Percentiles rank a stretch among this genome's conserved stretches.
These are phyloP conservation scores for Platysternon megacephalum DNA, from an alignment of 2,113 vertebrate genomes.

Conservation along the genomic window DNA sequence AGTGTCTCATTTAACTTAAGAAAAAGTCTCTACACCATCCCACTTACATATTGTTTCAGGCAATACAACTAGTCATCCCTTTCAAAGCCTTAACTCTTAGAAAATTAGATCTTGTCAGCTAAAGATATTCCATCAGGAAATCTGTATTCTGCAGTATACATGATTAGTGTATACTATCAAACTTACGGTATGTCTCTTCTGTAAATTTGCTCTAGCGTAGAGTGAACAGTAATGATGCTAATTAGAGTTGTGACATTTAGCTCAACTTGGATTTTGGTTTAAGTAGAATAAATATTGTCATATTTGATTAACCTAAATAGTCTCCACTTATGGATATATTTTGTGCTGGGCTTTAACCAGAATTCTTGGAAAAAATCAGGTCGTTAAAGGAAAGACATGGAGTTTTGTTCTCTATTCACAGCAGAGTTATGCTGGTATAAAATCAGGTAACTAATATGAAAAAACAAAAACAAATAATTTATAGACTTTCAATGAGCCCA, in stretches of 20 bases:
- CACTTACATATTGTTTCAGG: conserved; percentile 13
- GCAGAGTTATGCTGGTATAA: neutral
- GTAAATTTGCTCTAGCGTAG: neutral
- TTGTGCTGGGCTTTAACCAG: neutral
- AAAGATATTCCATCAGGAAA: neutral
- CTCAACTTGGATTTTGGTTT: neutral
- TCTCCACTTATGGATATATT: neutral
- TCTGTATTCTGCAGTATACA: neutral
- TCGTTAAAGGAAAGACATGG: too few relatives aligned
- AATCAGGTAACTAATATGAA: neutral
- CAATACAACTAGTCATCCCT: neutral
- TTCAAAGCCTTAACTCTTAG: neutral
- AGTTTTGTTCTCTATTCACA: too few relatives aligned
- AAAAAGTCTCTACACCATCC: neutral
- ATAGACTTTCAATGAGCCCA: neutral
- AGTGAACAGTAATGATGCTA: neutral
- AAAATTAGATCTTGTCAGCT: neutral
- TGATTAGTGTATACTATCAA: neutral
- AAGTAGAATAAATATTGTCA: neutral
- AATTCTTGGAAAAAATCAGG: too few relatives aligned
- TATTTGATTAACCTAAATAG: neutral
- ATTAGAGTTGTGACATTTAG: neutral
- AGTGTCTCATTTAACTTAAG: too few relatives aligned
- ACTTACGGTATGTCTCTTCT: neutral
- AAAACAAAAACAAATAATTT: neutral